These are phyloP conservation scores for Brachystomella parvula DNA, from an alignment of 1,140 invertebrate genomes.

Conservation along the genomic window DNA sequence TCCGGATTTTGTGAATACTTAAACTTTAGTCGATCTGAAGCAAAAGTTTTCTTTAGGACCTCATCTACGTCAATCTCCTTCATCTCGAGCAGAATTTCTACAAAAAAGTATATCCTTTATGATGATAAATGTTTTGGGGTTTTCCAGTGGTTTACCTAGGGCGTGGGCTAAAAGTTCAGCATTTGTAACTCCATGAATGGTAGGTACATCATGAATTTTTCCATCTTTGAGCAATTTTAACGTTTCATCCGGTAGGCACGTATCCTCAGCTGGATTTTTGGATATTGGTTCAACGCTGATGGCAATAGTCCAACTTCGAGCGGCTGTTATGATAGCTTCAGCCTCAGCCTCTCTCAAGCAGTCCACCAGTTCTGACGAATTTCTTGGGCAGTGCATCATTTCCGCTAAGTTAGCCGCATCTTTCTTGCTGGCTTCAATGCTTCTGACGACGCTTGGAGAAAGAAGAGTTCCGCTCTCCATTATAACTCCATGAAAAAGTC, in stretches of 20 bases:
- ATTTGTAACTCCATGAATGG: neutral
- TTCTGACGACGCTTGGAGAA: no score
- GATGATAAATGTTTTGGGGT: neutral
- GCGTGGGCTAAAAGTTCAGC: neutral
- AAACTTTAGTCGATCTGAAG: neutral
- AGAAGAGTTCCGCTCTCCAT: no score
- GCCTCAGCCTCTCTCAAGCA: no score
- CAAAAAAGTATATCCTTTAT: neutral
- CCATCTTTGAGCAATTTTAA: neutral
- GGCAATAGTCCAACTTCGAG: neutral
- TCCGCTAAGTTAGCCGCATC: no score
- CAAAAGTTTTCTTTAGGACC: neutral
- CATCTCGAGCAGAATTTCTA: neutral
- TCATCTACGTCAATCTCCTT: neutral
- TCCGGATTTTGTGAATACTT: slow-evolving; percentile 3
- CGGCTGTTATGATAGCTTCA: no score
- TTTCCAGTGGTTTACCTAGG: neutral
- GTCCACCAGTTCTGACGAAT: no score
- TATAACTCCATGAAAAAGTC: no score
- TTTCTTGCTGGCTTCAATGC: no score
- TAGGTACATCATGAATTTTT: neutral
- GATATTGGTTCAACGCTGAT: neutral
- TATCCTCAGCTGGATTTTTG: neutral
- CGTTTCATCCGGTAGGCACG: neutral
- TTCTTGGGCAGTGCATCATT: no score